These are phyloP conservation scores for Nymphalis polychloros DNA, from an alignment of 2,888 invertebrate genomes.

Conservation along the genomic window DNA sequence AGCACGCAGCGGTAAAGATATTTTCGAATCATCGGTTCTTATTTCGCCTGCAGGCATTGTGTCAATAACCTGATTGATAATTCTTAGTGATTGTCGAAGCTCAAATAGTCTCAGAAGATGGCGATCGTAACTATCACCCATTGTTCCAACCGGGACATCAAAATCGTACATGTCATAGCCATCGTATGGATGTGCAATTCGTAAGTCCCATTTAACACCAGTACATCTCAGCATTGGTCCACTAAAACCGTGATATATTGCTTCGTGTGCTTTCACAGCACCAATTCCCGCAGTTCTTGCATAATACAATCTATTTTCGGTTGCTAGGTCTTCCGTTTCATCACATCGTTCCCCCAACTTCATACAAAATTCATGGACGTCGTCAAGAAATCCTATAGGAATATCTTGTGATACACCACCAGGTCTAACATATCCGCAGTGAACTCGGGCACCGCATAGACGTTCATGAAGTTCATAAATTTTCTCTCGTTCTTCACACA, in stretches of 20 bases:
- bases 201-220: constrained; percentile 94
- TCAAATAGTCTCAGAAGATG: constrained; percentile 85
- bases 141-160: constrained; percentile 89
- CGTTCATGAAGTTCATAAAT: constrained; percentile 92
- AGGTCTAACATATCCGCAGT: constrained; percentile 90
- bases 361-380: constrained; percentile 86
- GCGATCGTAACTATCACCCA: constrained; percentile 93
- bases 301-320: constrained; percentile 86
- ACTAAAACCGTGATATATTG: constrained; percentile 86
- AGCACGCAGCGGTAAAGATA: constrained; percentile 85
- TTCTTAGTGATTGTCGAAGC: constrained; percentile 89
- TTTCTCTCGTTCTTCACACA: constrained; percentile 94
- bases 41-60: constrained; percentile 91
- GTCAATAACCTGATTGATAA: constrained; percentile 90
- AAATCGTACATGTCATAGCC: constrained; percentile 91
- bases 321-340: constrained; percentile 91
- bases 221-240: constrained; percentile 89
- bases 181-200: constrained; percentile 92
- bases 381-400: constrained; percentile 87
- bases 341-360: constrained; percentile 89
- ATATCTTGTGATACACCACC: constrained; percentile 87
- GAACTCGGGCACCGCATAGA: constrained; percentile 91
- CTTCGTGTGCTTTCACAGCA: constrained; percentile 86
- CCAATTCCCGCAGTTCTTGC: constrained; percentile 88
- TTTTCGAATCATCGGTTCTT: constrained; percentile 90